phyloP scores from a whole-genome alignment of 2,888 invertebrate species.

The Coelinius sp. region DNA sequence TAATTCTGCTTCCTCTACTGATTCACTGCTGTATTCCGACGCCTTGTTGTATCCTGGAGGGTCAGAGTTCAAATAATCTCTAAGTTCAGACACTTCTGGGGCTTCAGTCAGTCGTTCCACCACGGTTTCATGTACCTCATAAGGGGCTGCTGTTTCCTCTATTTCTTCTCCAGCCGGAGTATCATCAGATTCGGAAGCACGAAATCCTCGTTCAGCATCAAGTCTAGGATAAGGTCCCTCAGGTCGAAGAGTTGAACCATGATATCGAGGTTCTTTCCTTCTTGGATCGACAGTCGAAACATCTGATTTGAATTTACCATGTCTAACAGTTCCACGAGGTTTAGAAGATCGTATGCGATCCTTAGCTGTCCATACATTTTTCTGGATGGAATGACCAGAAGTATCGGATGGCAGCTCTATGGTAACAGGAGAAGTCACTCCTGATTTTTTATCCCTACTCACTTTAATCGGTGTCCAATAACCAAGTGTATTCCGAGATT shows the following conservation, averaged over 20 bases:
- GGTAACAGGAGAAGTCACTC: not conserved
- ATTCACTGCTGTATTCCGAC: conserved; percentile 45
- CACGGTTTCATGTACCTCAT: not conserved
- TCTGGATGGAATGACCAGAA: conserved; percentile 36
- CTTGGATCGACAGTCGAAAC: conserved; percentile 46
- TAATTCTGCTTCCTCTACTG: conserved; percentile 22
- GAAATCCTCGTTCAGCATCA: not conserved
- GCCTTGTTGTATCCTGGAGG: conserved; percentile 44
- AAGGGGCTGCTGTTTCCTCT: not conserved
- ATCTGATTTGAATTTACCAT: conserved; percentile 47
- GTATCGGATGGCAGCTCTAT: not conserved
- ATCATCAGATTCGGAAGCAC: not conserved
- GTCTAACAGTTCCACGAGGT: conserved; percentile 50
- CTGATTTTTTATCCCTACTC: not conserved
- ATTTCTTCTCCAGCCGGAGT: conserved; percentile 39
- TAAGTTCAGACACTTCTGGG: conserved; percentile 63
- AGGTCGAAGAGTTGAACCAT: conserved; percentile 39
- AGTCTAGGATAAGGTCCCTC: not conserved
- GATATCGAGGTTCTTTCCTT: conserved; percentile 62
- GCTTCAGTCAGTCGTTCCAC: conserved; percentile 64
- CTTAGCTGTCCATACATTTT: conserved; percentile 52
- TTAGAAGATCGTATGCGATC: conserved; percentile 54
- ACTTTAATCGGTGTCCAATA: not conserved
- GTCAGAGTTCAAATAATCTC: conserved; percentile 48
- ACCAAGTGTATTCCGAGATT: not conserved